phyloP scores from a whole-genome alignment of 2,797 vertebrate species.

The Artibeus jamaicensis region DNA sequence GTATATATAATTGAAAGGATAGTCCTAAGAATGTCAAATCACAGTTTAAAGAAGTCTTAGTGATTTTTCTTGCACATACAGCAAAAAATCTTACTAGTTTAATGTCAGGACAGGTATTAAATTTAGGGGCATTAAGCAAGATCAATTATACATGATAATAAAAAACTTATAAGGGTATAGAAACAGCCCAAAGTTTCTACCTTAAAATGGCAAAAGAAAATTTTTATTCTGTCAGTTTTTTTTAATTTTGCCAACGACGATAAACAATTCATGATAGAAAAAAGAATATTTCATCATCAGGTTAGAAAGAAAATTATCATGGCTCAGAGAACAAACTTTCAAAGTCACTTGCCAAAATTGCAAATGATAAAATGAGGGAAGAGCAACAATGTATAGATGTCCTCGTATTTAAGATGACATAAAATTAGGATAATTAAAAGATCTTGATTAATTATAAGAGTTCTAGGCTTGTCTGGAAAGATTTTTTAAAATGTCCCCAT shows the following conservation, averaged over 20 bases:
- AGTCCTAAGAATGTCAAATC: background rate
- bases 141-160: constrained; percentile 12
- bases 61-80: background rate
- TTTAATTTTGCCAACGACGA: background rate
- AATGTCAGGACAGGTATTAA: constrained; percentile 23
- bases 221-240: background rate
- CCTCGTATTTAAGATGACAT: background rate
- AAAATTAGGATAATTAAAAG: background rate
- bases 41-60: constrained; percentile 13
- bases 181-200: background rate
- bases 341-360: background rate
- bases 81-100: background rate
- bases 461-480: background rate
- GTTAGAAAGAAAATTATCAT: background rate
- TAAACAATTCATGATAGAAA: background rate
- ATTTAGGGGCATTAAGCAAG: background rate
- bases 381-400: background rate
- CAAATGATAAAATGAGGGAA: background rate
- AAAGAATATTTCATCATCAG: background rate
- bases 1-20: background rate
- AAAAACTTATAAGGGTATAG: background rate
- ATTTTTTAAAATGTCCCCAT: background rate
- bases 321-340: background rate
- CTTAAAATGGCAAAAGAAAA: background rate
- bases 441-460: background rate